Evolutionary conservation across 1,140 invertebrate genomes (phyloP).

Genomic region (Geopemphigus sp.): DNA sequence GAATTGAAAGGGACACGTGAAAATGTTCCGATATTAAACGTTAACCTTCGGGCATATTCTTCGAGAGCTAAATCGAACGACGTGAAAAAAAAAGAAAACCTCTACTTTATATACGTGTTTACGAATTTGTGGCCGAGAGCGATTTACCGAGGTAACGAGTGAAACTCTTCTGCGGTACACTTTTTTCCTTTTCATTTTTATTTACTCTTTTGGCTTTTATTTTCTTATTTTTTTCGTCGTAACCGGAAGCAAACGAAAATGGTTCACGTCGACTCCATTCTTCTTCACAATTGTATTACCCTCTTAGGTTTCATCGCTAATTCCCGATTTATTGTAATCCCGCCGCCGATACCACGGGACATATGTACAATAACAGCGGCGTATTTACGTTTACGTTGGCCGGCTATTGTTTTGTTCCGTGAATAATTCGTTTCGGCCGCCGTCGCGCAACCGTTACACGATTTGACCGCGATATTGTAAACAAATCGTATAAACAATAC

Average conservation of each 20-base stretch:
- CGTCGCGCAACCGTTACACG: no score
- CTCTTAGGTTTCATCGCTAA: not conserved
- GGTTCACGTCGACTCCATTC: no score
- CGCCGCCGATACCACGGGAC: not conserved
- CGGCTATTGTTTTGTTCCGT: not conserved
- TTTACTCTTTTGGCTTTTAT: not conserved
- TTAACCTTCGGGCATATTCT: not conserved
- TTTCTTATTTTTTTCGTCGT: not conserved
- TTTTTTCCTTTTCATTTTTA: not conserved
- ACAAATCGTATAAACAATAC: no score
- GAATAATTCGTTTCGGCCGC: not conserved
- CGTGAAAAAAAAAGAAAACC: not conserved
- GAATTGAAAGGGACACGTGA: not conserved
- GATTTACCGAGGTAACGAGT: not conserved
- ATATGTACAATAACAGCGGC: not conserved
- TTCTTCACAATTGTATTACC: not conserved
- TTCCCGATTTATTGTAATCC: not conserved
- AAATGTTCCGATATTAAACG: not conserved
- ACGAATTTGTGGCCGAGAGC: constrained; percentile 8
- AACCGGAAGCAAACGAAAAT: not conserved
- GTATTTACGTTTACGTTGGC: not conserved
- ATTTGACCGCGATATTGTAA: no score
- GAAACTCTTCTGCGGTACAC: not conserved
- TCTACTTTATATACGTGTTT: constrained; percentile 8
- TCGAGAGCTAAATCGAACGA: not conserved